These are phyloP conservation scores for Zeuzera pyrina DNA, from an alignment of 2,888 invertebrate species.

Conservation along the genomic window DNA sequence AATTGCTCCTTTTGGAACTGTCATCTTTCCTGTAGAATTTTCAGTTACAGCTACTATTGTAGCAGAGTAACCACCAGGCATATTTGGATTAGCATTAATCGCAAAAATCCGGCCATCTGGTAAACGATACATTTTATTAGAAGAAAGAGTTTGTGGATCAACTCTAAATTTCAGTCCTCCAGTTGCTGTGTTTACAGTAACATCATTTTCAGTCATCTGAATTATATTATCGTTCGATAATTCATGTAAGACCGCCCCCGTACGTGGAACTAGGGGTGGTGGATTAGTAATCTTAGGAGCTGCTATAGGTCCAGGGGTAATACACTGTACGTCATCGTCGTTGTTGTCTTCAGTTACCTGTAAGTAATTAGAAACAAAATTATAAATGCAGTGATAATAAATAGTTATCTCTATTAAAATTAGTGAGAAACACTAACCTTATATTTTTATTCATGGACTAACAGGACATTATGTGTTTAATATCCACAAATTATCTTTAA, in stretches of 20 bases:
- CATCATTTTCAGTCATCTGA: constrained; percentile 68
- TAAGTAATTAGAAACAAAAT: constrained; percentile 5
- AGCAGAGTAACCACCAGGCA: constrained; percentile 69
- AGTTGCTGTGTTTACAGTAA: constrained; percentile 59
- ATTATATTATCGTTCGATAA: constrained; percentile 49
- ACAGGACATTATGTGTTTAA: no score
- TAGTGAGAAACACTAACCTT: no score
- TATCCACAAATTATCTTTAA: no score
- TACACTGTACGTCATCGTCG: constrained; percentile 65
- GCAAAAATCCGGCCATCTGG: constrained; percentile 67
- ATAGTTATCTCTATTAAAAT: no score
- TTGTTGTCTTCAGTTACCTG: constrained; percentile 57
- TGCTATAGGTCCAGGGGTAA: constrained; percentile 50
- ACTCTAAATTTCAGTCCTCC: constrained; percentile 66
- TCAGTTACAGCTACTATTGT: constrained; percentile 64
- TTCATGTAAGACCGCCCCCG: constrained; percentile 23
- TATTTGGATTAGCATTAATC: constrained; percentile 59
- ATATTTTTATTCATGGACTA: no score
- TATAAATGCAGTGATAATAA: no score
- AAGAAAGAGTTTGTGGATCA: constrained; percentile 64
- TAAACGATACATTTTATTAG: constrained; percentile 67
- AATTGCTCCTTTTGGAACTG: constrained; percentile 38
- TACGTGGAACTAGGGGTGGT: constrained; percentile 27
- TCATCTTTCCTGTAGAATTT: constrained; percentile 21
- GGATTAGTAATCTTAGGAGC: constrained; percentile 28